phyloP scores from a whole-genome alignment of 23 tunicate species.

The Botrylloides violaceus region DNA sequence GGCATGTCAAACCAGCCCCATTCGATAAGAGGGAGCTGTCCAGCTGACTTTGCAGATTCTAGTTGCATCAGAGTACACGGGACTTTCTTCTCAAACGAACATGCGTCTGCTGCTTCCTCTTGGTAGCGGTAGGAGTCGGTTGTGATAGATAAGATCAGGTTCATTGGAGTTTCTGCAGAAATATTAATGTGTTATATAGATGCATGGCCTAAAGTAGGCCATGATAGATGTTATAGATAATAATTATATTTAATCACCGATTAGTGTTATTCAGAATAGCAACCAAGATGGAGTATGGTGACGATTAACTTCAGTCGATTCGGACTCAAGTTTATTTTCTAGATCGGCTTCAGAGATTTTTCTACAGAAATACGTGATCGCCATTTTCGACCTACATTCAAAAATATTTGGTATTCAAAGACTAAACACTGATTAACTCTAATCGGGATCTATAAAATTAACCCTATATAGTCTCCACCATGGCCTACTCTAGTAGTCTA shows the following conservation, averaged over 20 bases:
- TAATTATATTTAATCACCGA: background rate
- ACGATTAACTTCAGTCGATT: background rate
- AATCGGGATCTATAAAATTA: too few species aligned
- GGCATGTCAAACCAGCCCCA: conserved; percentile 83
- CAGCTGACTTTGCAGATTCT: conserved; percentile 39
- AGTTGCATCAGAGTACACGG: conserved; percentile 43
- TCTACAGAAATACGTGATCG: too few species aligned
- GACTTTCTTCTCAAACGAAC: conserved; percentile 22
- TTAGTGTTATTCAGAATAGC: background rate
- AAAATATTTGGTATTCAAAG: too few species aligned
- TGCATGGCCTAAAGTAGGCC: too few species aligned
- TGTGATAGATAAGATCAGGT: conserved; percentile 40
- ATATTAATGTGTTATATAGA: background rate
- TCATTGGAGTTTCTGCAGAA: conserved; percentile 9
- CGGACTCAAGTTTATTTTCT: too few species aligned
- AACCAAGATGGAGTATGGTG: background rate
- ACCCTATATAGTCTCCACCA: too few species aligned
- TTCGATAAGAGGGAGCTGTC: conserved; percentile 36
- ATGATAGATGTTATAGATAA: background rate
- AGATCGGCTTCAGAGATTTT: too few species aligned
- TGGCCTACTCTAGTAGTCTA: too few species aligned
- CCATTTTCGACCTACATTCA: too few species aligned
- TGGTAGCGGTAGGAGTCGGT: conserved; percentile 23
- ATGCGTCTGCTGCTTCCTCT: conserved; percentile 56
- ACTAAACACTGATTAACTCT: too few species aligned